A percentile compares a stretch with the other conserved stretches of the same genome.
These are phyloP conservation scores for Catostylus mosaicus DNA, from an alignment of 30 jellyfish, hydroid and myxozoan genomes.

Conservation along the genomic window DNA sequence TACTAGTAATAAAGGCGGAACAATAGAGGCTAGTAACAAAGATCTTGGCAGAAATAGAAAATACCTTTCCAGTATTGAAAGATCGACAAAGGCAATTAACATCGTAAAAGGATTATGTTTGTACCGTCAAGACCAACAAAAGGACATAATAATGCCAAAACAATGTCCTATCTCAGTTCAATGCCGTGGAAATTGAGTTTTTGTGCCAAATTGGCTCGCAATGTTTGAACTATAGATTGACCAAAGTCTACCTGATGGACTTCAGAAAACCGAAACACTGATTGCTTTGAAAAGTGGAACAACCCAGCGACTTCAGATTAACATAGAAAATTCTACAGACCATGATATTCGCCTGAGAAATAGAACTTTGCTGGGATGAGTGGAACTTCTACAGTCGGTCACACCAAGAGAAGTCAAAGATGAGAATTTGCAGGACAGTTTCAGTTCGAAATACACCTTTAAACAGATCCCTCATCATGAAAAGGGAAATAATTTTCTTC, in stretches of 20 bases:
- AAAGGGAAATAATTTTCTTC: background rate
- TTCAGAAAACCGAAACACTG: constrained; percentile 7
- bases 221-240: constrained; percentile 7
- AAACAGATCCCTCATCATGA: background rate
- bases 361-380: constrained; percentile 8
- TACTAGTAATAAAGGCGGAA: background rate
- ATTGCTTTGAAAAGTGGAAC: background rate
- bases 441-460: background rate
- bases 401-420: background rate
- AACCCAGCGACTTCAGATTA: constrained; percentile 2
- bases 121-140: constrained; percentile 4
- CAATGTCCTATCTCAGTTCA: background rate
- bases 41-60: background rate
- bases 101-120: constrained; percentile 2
- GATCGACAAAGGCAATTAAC: constrained; percentile 1
- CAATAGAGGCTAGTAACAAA: background rate
- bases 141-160: background rate
- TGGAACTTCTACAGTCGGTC: background rate
- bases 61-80: background rate
- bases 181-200: background rate
- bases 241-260: background rate
- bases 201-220: constrained; percentile 6
- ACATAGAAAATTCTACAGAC: background rate
- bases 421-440: background rate
- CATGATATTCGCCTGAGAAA: constrained; percentile 5